Conservation (phyloP, 1,140 invertebrate species). For the Eupristina koningsbergeri region DNA sequence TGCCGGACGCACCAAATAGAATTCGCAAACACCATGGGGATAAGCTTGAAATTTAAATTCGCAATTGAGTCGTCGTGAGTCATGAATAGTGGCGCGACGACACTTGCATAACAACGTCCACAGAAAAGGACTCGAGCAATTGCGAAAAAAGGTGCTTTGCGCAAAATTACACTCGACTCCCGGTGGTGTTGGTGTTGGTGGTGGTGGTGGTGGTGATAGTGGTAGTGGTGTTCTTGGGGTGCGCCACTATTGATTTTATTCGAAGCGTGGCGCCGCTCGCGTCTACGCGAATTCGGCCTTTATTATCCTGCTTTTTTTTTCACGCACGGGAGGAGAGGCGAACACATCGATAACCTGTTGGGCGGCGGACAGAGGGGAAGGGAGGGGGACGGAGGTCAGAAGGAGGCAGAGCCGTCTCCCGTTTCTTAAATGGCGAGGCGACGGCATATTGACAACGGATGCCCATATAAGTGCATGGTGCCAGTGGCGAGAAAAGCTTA, state of each 20-base stretch:
- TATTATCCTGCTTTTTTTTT: not conserved
- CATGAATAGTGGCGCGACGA: no score
- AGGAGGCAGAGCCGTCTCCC: not conserved
- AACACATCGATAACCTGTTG: not conserved
- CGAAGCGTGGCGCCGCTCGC: no score
- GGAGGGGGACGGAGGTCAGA: not conserved
- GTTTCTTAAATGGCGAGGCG: slow-evolving; percentile 55
- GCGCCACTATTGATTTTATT: not conserved
- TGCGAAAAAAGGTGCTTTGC: no score
- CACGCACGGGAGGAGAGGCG: not conserved
- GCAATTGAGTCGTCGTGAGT: no score
- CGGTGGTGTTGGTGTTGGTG: no score
- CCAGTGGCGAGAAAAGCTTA: not conserved
- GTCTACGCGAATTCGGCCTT: not conserved
- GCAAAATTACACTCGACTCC: no score
- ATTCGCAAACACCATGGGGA: no score
- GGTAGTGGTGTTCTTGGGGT: no score
- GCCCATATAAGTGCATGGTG: slow-evolving; percentile 67
- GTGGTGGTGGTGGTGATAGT: not conserved
- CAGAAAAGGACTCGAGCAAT: no score
- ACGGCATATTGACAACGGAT: slow-evolving; percentile 60
- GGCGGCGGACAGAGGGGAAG: slow-evolving; percentile 35
- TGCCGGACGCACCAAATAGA: no score
- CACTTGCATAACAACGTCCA: no score
- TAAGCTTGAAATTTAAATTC: no score